Evolutionary conservation across 2,888 invertebrate genomes (phyloP), one percentile per base, ranked within the genome.

Genomic region (Pseudococcus viburni): DNA sequence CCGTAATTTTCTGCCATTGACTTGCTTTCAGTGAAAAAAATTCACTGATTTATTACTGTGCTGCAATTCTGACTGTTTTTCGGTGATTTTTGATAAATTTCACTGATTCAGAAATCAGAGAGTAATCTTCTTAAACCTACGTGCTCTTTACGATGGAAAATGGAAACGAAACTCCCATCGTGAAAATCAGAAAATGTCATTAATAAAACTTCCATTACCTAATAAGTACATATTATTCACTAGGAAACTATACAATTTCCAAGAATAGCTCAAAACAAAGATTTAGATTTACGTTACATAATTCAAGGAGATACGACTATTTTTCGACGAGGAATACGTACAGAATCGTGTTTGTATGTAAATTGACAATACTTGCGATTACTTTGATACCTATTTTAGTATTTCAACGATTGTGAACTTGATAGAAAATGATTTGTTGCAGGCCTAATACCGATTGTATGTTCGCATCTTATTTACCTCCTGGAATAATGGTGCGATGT

Each of bases 401-500:
- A 19, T 22, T 68, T 11, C 68, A 15, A 51, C 12, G 15, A 51
- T 17, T 51, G 26, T 33, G 3, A 33, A 33, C 3, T 33, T 33
- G 26, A 33, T 33, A 3, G 3, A 2, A 33, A 33, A 3, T 33
- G 26, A 33, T 33, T 46, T 46, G 46, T 51, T 51, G 15, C 12
- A 73, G 73, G 15, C 33, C 73, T 39, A 39, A 73, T 6, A 0
- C 33, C 33, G 73, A 73, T 5, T 85, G 85, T 26, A 11, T 12
- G 33, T 55, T 85, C 59, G 22, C 33, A 19, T 55, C 85, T 5
- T 93, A 90, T 87, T 92, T 94, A 88, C 92, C 93, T 17, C 90
- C 90, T 2, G 93, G 93, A 3, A 93, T 93, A 90, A 91, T 90
- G 46, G 92, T 94, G 0, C 91, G 89, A 0, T 95, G 95, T 91